Conservation (phyloP, 2,888 invertebrate species). For the Pachliopta kotzebuea region DNA sequence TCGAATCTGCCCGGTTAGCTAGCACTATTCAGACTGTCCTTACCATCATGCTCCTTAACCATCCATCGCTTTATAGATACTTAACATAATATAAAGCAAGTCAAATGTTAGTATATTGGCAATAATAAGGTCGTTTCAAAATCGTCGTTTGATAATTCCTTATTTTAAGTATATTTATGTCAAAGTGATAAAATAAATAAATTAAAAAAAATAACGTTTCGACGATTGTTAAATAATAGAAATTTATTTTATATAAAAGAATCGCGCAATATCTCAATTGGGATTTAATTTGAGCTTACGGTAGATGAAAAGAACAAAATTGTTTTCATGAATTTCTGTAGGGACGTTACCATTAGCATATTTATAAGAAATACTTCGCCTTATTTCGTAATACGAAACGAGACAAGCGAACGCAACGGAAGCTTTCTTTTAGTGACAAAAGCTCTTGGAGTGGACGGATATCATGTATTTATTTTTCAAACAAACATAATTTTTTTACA, state of each 20-base stretch:
- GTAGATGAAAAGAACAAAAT: conserved; percentile 2
- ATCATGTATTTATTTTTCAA: background rate
- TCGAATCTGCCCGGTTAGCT: no score
- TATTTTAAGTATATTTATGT: no score
- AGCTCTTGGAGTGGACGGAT: background rate
- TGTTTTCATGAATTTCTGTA: background rate
- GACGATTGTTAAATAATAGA: background rate
- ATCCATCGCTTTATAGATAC: no score
- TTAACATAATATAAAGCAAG: no score
- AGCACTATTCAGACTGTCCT: no score
- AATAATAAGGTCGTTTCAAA: no score
- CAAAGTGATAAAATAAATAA: no score
- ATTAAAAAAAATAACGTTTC: no score
- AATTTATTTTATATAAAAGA: background rate
- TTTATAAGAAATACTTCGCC: conserved; percentile 8
- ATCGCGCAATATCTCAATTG: background rate
- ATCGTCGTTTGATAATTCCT: no score
- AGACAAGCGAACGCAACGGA: background rate
- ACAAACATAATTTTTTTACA: no score
- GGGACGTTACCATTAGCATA: conserved; percentile 9
- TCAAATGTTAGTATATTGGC: no score
- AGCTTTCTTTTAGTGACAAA: conserved; percentile 2
- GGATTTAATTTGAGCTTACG: conserved; percentile 5
- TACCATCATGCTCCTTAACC: no score
- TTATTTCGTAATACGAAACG: conserved; percentile 4